A percentile compares a stretch with the other conserved stretches of the same genome.
These are phyloP conservation scores for Columba livia DNA, from an alignment of 2,113 vertebrate species.

Conservation along the genomic window DNA sequence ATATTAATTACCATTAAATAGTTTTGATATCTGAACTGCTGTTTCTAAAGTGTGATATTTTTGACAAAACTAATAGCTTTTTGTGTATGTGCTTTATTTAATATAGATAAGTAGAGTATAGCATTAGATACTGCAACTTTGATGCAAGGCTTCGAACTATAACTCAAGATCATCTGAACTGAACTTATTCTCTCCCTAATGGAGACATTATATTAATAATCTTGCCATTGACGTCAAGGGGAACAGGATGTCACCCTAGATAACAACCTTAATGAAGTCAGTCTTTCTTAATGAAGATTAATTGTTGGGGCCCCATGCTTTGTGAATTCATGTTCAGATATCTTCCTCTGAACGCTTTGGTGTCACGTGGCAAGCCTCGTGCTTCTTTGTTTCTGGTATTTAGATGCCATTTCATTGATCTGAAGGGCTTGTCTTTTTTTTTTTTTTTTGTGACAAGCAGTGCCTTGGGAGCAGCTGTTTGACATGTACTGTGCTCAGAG, in stretches of 20 bases:
- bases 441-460: not conserved
- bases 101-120: not conserved
- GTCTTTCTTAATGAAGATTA: slow-evolving; percentile 41
- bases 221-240: slow-evolving; percentile 4
- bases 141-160: not conserved
- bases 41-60: not conserved
- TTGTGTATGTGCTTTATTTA: not conserved
- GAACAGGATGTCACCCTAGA: slow-evolving; percentile 45
- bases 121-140: not conserved
- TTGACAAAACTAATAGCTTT: not conserved
- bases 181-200: not conserved
- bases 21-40: not conserved
- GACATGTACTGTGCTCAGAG: not conserved
- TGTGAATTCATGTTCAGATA: not conserved
- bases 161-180: not conserved
- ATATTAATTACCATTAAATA: not conserved
- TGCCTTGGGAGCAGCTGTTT: not conserved
- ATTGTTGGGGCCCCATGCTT: not conserved
- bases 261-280: slow-evolving; percentile 10
- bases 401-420: not conserved
- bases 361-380: not conserved
- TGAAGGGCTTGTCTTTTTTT: not conserved
- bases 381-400: not conserved
- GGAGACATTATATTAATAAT: not conserved
- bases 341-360: not conserved